These are phyloP conservation scores for Vanessa cardui DNA, from an alignment of 2,888 invertebrate genomes.

Conservation along the genomic window DNA sequence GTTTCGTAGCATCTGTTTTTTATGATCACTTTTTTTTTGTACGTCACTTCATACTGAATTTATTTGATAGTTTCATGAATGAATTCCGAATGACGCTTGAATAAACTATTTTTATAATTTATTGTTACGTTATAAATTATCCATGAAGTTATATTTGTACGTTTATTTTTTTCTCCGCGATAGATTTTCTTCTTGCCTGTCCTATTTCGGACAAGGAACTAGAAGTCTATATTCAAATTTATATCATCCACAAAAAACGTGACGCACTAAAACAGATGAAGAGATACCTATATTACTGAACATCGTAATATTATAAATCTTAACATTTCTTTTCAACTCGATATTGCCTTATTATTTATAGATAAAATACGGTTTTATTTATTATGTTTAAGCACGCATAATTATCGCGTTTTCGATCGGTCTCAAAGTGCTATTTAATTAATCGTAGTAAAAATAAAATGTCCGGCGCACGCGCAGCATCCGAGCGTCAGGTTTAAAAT, in stretches of 20 bases:
- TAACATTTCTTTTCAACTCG: slow-evolving; percentile 14
- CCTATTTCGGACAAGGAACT: slow-evolving; percentile 25
- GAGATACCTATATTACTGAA: not conserved
- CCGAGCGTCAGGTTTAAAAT: slow-evolving; percentile 67
- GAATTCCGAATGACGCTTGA: not conserved
- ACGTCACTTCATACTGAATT: not conserved
- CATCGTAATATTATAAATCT: slow-evolving; percentile 13
- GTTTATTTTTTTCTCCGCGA: not conserved
- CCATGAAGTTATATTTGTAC: not conserved
- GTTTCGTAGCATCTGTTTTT: slow-evolving; percentile 14
- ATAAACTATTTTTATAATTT: not conserved
- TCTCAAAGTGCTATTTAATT: slow-evolving; percentile 66
- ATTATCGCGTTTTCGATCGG: slow-evolving; percentile 57
- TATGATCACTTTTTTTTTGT: slow-evolving; percentile 12
- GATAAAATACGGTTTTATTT: slow-evolving; percentile 5
- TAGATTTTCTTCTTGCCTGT: slow-evolving; percentile 6
- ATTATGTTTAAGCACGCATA: slow-evolving; percentile 15
- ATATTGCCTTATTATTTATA: not conserved
- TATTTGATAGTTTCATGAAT: not conserved
- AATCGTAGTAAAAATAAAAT: slow-evolving; percentile 56
- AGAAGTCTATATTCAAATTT: slow-evolving; percentile 18
- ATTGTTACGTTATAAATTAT: not conserved
- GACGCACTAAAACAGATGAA: slow-evolving; percentile 22
- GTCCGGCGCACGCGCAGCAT: slow-evolving; percentile 44
- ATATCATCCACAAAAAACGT: slow-evolving; percentile 23